Base-by-base conservation (phyloP, 2,888 invertebrate genomes). In the Tetramorium bicarinatum region DNA sequence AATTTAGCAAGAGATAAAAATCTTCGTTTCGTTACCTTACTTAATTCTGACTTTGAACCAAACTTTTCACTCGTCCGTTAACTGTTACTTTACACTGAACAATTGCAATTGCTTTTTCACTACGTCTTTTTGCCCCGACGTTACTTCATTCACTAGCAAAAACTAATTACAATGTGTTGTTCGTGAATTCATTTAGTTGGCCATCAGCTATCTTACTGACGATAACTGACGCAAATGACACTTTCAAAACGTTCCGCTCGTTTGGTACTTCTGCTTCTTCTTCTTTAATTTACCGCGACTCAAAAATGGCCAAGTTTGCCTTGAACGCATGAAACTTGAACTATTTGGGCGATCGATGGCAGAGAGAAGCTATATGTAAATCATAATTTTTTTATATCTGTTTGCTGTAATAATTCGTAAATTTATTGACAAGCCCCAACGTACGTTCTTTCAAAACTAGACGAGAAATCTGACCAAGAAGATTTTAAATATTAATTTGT, bases 181-280 rank as follows among this genome's bases (percentile, higher is more conserved):
- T 62, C 34, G 34, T n/a, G 34, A 61, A 62, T 62, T 49, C 64
- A 29, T 38, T 38, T 44, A 47, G 29, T 74, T 69, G 8, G 3
- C n/a, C 6, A 21, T 56, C 41, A 15, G 49, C 54, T 44, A 56
- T 64, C 41, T 34, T 34, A 34, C 29, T 9, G 56, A 74, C 15
- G 21, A 21, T 38, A 21, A 52, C 29, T 56, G 34, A 87, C 38
- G 56, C 21, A n/a, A 61, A 18, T n/a, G 49, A 62, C 56, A 72
- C 34, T 25, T 71, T 62, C 85, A 47, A 74, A 66, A 66, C 41
- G 66, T 64, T 59, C 44, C 41, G 15, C 18, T 56, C 41, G 25
- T 82, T 76, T 75, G 21, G 3, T 56, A 64, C 54, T 82, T 77
- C 11, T 59, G 34, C 11, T 56, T 64, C 77, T 74, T 82, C 41